phyloP scores from a whole-genome alignment of 1,140 invertebrate species.

The Colletes latitarsis region DNA sequence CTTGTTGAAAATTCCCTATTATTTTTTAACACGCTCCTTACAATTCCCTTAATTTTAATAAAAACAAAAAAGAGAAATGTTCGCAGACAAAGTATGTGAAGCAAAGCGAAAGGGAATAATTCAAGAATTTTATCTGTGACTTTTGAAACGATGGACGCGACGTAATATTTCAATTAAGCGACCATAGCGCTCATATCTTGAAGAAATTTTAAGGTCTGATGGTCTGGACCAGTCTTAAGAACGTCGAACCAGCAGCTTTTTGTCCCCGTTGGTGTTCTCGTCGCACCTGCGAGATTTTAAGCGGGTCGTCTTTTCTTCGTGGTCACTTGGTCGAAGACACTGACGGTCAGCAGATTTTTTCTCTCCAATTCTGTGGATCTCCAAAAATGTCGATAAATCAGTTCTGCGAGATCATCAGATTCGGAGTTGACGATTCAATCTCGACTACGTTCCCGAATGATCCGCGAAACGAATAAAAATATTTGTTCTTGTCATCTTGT shows the following conservation, averaged over 20 bases:
- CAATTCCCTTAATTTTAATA: too few relatives aligned
- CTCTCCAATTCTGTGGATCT: neutral
- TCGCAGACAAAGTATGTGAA: too few relatives aligned
- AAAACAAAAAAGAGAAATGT: too few relatives aligned
- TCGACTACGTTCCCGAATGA: too few relatives aligned
- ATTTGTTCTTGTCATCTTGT: too few relatives aligned
- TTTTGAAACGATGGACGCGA: neutral
- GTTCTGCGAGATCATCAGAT: neutral
- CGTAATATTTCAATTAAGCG: neutral
- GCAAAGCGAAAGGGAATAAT: too few relatives aligned
- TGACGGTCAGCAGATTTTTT: constrained; percentile 16
- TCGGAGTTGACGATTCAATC: neutral
- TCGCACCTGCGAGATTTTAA: constrained; percentile 19
- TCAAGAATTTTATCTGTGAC: neutral
- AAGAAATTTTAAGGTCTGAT: neutral
- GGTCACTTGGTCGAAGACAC: constrained; percentile 23
- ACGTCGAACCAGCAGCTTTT: constrained; percentile 25
- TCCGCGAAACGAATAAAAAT: neutral
- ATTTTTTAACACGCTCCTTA: too few relatives aligned
- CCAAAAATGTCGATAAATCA: constrained; percentile 24
- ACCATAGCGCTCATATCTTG: too few relatives aligned
- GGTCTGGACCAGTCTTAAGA: neutral
- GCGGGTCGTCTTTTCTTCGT: neutral
- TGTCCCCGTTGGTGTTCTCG: neutral
- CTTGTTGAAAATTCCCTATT: too few relatives aligned